phyloP scores from a whole-genome alignment of 2,888 invertebrate species.

The Cremastobaeus sp. region DNA sequence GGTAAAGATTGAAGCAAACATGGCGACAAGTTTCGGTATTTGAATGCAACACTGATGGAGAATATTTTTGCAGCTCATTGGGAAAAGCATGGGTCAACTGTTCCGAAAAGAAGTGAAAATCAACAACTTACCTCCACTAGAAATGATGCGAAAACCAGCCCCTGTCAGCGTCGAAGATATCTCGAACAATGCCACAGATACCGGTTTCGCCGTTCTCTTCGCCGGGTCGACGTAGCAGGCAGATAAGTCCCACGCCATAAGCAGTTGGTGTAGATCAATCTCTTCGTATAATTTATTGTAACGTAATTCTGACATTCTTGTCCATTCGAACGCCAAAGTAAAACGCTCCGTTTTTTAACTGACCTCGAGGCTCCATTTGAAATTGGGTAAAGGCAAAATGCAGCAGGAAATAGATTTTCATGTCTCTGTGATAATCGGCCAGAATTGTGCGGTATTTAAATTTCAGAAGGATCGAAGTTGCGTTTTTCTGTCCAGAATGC shows the following conservation, averaged over 20 bases:
- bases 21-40: background rate
- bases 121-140: conserved; percentile 88
- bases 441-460: background rate
- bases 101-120: conserved; percentile 94
- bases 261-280: conserved; percentile 70
- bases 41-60: background rate
- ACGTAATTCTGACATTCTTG: conserved; percentile 29
- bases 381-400: too few species aligned
- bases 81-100: conserved; percentile 90
- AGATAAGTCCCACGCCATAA: conserved; percentile 63
- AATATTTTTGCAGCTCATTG: conserved; percentile 83
- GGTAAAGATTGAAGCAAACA: too few species aligned
- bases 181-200: conserved; percentile 71
- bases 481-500: background rate
- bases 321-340: conserved; percentile 17
- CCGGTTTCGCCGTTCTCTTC: conserved; percentile 74
- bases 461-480: too few species aligned
- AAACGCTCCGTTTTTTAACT: conserved; percentile 16
- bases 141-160: conserved; percentile 74
- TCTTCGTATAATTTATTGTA: conserved; percentile 69
- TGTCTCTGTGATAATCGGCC: conserved; percentile 20
- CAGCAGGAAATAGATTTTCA: background rate
- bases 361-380: too few species aligned
- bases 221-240: conserved; percentile 77
- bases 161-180: conserved; percentile 72